These are phyloP conservation scores for Adoxophyes honmai DNA, from an alignment of 1,140 invertebrate species.

Conservation along the genomic window DNA sequence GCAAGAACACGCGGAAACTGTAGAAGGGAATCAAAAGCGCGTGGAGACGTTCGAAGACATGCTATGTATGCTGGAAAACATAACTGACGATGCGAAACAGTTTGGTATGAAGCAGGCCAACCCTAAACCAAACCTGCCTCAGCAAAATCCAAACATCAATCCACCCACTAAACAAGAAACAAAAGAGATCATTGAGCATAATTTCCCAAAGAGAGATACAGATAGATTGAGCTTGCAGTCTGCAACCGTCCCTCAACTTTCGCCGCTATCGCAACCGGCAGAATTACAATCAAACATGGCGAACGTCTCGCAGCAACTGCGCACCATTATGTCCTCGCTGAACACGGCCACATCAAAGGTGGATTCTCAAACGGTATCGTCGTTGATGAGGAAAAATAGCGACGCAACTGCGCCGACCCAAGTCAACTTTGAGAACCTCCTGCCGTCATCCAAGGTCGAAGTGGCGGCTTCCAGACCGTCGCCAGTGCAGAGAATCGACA, in stretches of 20 bases:
- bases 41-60: constrained; percentile 83
- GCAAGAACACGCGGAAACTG: constrained; percentile 74
- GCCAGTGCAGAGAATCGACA: constrained; percentile 64
- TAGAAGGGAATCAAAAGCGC: constrained; percentile 71
- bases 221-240: constrained; percentile 61
- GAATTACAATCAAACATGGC: constrained; percentile 84
- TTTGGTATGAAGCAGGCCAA: constrained; percentile 55
- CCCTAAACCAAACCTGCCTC: constrained; percentile 30
- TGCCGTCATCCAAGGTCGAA: constrained; percentile 75
- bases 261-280: constrained; percentile 83
- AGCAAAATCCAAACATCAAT: constrained; percentile 40
- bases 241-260: constrained; percentile 80
- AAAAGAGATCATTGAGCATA: constrained; percentile 47
- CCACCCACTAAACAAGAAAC: constrained; percentile 43
- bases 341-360: constrained; percentile 68
- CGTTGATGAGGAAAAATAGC: constrained; percentile 57
- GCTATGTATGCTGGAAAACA: constrained; percentile 83
- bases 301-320: constrained; percentile 82
- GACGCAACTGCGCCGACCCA: constrained; percentile 70
- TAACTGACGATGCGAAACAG: constrained; percentile 73
- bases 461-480: constrained; percentile 57
- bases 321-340: constrained; percentile 80
- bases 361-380: constrained; percentile 51
- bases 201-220: constrained; percentile 47
- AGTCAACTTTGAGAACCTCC: constrained; percentile 74